Conservation (phyloP, 2,797 vertebrate species). For the Gymnopithys bicolor region DNA sequence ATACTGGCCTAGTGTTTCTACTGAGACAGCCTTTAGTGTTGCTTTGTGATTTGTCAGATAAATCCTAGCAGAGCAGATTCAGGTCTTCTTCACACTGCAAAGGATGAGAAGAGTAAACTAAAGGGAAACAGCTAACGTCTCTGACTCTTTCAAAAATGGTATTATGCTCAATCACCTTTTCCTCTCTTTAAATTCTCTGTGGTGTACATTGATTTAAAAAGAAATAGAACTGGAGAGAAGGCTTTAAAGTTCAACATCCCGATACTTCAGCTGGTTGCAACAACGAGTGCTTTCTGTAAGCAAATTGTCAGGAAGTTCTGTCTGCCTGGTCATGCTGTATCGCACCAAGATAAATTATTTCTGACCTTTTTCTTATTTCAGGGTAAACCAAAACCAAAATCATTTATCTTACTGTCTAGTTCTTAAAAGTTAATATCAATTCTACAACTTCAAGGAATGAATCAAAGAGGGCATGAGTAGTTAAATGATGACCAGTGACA, state of each 20-base stretch:
- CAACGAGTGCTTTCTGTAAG: neutral
- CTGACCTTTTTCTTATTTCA: constrained; percentile 30
- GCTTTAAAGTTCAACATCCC: neutral
- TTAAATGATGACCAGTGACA: constrained; percentile 11
- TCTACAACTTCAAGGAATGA: neutral
- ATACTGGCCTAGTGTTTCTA: neutral
- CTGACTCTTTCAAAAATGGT: neutral
- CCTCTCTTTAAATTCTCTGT: neutral
- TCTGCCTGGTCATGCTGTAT: neutral
- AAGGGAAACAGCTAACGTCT: neutral
- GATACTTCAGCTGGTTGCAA: neutral
- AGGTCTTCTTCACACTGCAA: neutral
- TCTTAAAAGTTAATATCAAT: constrained; percentile 48
- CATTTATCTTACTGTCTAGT: constrained; percentile 6
- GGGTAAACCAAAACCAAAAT: constrained; percentile 12
- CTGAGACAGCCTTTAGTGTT: neutral
- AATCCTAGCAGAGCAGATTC: neutral
- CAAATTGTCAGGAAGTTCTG: neutral
- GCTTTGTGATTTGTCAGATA: neutral
- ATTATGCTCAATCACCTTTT: neutral
- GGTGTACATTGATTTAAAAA: neutral
- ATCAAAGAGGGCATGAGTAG: neutral
- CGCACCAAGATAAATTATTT: constrained; percentile 25
- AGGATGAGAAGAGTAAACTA: neutral
- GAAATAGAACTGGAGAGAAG: neutral